Evolutionary conservation across 2,888 invertebrate genomes (phyloP).

Genomic region (Ypsolopha sequella): DNA sequence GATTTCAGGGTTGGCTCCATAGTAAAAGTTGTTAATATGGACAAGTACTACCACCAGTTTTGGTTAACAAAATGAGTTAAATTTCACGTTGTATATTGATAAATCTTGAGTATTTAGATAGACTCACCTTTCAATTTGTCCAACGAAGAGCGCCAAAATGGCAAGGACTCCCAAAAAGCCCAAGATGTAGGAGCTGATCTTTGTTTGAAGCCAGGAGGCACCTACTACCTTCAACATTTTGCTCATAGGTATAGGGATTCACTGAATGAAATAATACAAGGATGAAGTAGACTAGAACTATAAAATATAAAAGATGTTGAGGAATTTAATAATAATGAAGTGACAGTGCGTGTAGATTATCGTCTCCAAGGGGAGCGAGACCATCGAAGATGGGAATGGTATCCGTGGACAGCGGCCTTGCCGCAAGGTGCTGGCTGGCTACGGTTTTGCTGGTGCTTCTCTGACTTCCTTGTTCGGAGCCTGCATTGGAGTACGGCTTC

Average conservation of each 20-base stretch:
- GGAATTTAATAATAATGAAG: conserved; percentile 70
- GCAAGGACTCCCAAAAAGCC: conserved; percentile 76
- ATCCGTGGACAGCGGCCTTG: conserved; percentile 10
- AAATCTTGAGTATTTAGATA: background rate
- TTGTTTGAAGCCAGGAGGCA: conserved; percentile 82
- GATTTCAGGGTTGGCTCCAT: too few relatives aligned
- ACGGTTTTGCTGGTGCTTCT: conserved; percentile 25
- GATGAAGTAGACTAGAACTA: conserved; percentile 26
- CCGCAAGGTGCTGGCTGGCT: conserved; percentile 31
- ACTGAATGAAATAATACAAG: conserved; percentile 5
- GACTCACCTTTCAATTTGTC: conserved; percentile 76
- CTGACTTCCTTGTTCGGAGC: conserved; percentile 16
- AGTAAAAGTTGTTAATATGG: too few relatives aligned
- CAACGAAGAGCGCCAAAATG: conserved; percentile 76
- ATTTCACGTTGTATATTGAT: too few relatives aligned
- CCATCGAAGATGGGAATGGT: conserved; percentile 47
- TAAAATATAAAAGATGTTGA: conserved; percentile 64
- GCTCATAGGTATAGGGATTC: conserved; percentile 29
- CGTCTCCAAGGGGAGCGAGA: conserved; percentile 52
- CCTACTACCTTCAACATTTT: conserved; percentile 84
- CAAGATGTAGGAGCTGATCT: conserved; percentile 79
- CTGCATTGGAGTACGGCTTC: background rate
- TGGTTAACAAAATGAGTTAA: too few relatives aligned
- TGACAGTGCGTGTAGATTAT: conserved; percentile 61
- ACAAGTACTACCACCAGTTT: too few relatives aligned